phyloP scores from a whole-genome alignment of 1,140 invertebrate species.

The Drosophila truncata region DNA sequence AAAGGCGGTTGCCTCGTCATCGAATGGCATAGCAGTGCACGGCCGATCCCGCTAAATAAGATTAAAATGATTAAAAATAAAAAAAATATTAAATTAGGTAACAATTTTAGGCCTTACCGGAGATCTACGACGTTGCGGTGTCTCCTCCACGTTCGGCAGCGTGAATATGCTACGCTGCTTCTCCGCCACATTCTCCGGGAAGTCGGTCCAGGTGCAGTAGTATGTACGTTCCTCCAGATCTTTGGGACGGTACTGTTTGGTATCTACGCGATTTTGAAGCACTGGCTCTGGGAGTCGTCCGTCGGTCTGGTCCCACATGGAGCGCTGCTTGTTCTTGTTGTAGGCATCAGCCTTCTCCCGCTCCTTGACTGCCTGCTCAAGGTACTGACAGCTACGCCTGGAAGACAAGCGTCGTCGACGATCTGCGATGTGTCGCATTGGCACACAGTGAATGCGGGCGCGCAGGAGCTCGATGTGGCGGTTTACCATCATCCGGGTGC shows the following conservation, averaged over 20 bases:
- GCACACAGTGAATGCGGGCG: conserved; percentile 31
- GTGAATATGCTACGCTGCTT: not conserved
- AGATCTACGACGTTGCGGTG: conserved; percentile 5
- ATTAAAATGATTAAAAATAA: not conserved
- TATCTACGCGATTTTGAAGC: conserved; percentile 28
- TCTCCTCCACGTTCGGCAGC: not conserved
- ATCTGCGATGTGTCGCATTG: conserved; percentile 38
- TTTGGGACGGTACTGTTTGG: conserved; percentile 27
- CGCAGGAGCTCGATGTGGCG: conserved; percentile 49
- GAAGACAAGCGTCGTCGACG: not conserved
- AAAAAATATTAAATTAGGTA: not conserved
- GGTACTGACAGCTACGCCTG: not conserved
- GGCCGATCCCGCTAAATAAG: conserved; percentile 7
- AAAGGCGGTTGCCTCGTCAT: conserved; percentile 28
- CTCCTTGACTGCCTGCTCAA: conserved; percentile 16
- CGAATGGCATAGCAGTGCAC: conserved; percentile 38
- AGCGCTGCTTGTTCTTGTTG: conserved; percentile 45
- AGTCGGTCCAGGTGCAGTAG: conserved; percentile 59
- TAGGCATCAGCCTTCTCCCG: conserved; percentile 45
- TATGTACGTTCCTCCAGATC: conserved; percentile 31
- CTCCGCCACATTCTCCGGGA: conserved; percentile 20
- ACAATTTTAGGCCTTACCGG: not conserved
- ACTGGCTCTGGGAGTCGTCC: too few relatives aligned
- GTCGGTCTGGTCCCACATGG: conserved; percentile 60
- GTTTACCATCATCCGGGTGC: conserved; percentile 44